Percentiles rank a stretch among this genome's conserved stretches.
phyloP scores from a whole-genome alignment of 1,140 invertebrate species.

The Panagrolaimus sp. region DNA sequence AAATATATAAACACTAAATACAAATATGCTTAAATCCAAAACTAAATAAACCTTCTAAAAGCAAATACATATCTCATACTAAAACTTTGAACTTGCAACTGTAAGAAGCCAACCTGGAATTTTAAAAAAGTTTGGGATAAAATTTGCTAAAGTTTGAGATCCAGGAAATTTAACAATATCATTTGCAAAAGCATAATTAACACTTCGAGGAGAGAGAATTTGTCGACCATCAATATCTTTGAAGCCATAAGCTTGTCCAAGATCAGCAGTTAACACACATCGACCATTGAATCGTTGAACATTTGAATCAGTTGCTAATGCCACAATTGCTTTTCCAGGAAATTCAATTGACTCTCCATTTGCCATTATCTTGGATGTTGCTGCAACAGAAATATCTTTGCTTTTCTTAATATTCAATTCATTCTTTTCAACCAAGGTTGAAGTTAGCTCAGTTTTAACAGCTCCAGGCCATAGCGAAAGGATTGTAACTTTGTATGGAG shows the following conservation, averaged over 20 bases:
- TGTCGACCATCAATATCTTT: slow-evolving; percentile 25
- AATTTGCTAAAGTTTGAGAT: background rate
- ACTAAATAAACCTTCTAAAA: too few species aligned
- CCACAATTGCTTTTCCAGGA: slow-evolving; percentile 19
- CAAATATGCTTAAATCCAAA: too few species aligned
- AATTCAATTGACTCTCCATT: slow-evolving; percentile 25
- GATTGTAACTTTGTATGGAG: slow-evolving; percentile 60
- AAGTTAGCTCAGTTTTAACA: slow-evolving; percentile 61
- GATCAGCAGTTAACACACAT: slow-evolving; percentile 25
- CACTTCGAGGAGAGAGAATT: background rate
- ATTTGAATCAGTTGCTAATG: slow-evolving; percentile 29
- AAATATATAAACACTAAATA: too few species aligned
- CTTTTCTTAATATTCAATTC: background rate
- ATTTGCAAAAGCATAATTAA: background rate
- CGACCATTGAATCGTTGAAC: slow-evolving; percentile 18
- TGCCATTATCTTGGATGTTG: background rate
- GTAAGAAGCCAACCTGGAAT: background rate
- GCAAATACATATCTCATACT: background rate
- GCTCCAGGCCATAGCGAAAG: slow-evolving; percentile 63
- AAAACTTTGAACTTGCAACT: background rate
- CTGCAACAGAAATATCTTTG: background rate
- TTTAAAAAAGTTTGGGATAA: background rate
- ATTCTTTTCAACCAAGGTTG: background rate
- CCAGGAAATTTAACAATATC: background rate
- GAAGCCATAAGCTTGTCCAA: slow-evolving; percentile 28